These are phyloP conservation scores for Seladonia tumulorum DNA, from an alignment of 2,888 invertebrate genomes.

Conservation along the genomic window DNA sequence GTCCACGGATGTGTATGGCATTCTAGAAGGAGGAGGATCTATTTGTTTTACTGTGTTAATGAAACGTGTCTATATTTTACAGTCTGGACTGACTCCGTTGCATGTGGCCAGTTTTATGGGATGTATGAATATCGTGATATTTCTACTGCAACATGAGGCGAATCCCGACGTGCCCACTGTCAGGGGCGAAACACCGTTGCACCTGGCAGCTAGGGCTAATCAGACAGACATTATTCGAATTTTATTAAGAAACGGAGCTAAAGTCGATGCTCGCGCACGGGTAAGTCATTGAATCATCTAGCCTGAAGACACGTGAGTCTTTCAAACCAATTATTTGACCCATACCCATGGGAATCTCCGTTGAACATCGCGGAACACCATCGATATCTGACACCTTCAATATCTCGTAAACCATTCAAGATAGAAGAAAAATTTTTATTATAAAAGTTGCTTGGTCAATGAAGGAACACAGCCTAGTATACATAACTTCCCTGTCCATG, in stretches of 20 bases:
- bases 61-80: conserved; percentile 72
- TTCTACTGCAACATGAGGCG: conserved; percentile 96
- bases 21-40: neutral
- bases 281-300: conserved; percentile 82
- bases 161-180: conserved; percentile 97
- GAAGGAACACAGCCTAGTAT: neutral
- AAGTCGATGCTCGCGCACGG: conserved; percentile 90
- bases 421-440: neutral
- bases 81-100: conserved; percentile 96
- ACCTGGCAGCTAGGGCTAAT: conserved; percentile 98
- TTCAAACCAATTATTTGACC: neutral
- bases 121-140: conserved; percentile 99
- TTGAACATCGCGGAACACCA: neutral
- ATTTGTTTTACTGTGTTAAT: conserved; percentile 42
- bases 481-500: neutral
- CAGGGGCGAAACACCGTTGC: conserved; percentile 97
- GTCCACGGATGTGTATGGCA: neutral
- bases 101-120: conserved; percentile 99
- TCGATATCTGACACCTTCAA: neutral
- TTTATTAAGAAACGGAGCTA: conserved; percentile 96
- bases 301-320: conserved; percentile 26
- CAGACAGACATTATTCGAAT: conserved; percentile 99
- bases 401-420: neutral
- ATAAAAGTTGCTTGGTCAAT: neutral
- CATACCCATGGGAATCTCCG: neutral